Evolutionary conservation across 2,888 invertebrate genomes (phyloP).

Genomic region (Sisyra terminalis): DNA sequence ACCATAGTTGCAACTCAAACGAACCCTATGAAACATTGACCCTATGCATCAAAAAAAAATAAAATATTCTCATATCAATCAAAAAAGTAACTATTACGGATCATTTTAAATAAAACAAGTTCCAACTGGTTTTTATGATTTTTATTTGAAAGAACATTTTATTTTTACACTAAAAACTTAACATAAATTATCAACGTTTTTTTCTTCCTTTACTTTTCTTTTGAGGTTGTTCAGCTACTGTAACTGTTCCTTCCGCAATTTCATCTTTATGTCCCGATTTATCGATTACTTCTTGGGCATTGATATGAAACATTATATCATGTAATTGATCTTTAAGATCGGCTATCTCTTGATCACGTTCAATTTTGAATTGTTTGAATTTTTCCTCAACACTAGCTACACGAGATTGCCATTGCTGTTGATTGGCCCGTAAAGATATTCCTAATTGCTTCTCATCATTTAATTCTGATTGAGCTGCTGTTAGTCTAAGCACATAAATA

Average conservation of each 20-base stretch:
- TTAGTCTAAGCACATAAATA: conserved; percentile 30
- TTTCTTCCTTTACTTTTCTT: no score
- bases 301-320: conserved; percentile 94
- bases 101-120: no score
- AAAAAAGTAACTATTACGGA: no score
- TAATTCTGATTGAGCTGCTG: conserved; percentile 49
- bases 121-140: no score
- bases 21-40: no score
- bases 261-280: conserved; percentile 37
- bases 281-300: conserved; percentile 52
- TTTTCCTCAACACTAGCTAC: conserved; percentile 35
- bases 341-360: conserved; percentile 45
- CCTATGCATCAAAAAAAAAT: no score
- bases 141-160: no score
- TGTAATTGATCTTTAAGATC: conserved; percentile 85
- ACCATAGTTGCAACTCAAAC: no score
- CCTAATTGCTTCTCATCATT: conserved; percentile 77
- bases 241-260: conserved; percentile 41
- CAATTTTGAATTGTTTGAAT: conserved; percentile 26
- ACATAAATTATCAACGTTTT: no score
- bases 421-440: conserved; percentile 57
- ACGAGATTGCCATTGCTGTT: conserved; percentile 52
- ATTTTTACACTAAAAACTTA: no score
- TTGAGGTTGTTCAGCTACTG: conserved; percentile 30
- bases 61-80: no score